Evolutionary conservation across 2,113 vertebrate genomes (phyloP).

Genomic region (Eubucco bourcierii): DNA sequence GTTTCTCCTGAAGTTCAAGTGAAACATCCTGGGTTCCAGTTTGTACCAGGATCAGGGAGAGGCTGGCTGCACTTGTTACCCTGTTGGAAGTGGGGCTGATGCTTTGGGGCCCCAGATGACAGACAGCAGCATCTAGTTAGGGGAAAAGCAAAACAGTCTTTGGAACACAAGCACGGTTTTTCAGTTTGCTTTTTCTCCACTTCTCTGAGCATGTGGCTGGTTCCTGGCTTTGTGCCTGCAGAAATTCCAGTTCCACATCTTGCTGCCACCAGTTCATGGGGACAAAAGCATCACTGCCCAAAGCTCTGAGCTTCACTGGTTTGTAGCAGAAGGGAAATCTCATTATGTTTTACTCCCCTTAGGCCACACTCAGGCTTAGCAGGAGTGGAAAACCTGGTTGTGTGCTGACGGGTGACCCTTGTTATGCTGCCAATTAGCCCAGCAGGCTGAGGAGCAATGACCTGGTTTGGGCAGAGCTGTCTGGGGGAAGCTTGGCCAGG

Average conservation of each 20-base stretch:
- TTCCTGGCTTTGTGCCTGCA: neutral
- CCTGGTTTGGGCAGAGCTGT: neutral
- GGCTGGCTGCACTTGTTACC: rapidly evolving
- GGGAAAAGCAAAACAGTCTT: neutral
- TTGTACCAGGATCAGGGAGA: neutral
- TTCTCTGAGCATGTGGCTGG: rapidly evolving
- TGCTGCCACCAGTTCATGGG: no score
- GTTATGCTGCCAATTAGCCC: neutral
- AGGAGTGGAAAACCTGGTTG: neutral
- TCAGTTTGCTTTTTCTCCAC: neutral
- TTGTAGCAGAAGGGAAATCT: neutral
- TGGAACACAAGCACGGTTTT: neutral
- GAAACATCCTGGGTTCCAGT: no score
- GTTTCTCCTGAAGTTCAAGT: no score
- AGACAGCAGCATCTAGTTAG: neutral
- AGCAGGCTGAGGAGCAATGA: neutral
- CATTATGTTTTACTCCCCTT: neutral
- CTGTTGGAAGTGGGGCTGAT: no score
- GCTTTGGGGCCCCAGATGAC: neutral
- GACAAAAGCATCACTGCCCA: neutral
- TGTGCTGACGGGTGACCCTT: neutral
- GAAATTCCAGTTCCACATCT: rapidly evolving
- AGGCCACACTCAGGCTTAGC: neutral
- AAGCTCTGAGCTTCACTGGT: neutral
- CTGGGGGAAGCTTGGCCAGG: neutral